phyloP scores from a whole-genome alignment of 2,113 vertebrate species.

The Cyprinodon variegatus region DNA sequence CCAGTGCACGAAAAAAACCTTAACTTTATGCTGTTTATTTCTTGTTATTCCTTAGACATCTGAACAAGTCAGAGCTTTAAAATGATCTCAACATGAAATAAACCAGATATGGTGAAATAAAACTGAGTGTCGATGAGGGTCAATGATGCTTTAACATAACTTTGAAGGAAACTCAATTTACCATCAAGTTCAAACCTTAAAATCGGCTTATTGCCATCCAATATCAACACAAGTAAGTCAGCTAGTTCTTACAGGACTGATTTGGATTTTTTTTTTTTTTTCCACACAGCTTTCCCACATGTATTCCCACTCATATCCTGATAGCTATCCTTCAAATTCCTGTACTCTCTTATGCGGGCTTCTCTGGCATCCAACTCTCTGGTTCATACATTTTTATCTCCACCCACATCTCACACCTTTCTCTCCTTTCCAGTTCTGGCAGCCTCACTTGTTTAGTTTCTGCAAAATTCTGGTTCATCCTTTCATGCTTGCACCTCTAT shows the following conservation, averaged over 20 bases:
- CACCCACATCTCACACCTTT: slow-evolving; percentile 37
- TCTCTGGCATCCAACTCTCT: slow-evolving; percentile 38
- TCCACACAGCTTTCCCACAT: slow-evolving; percentile 8
- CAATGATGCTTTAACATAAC: too few species aligned
- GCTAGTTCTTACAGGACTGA: not conserved
- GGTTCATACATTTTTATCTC: slow-evolving; percentile 32
- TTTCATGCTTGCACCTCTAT: slow-evolving; percentile 27
- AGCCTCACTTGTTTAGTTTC: slow-evolving; percentile 24
- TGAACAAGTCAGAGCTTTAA: too few species aligned
- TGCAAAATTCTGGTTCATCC: slow-evolving; percentile 14
- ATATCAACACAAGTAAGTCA: not conserved
- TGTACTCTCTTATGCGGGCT: slow-evolving; percentile 19
- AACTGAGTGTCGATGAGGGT: too few species aligned
- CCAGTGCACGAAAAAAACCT: too few species aligned
- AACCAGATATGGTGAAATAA: too few species aligned
- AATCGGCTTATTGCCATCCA: not conserved
- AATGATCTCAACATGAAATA: too few species aligned
- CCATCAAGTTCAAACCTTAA: too few species aligned
- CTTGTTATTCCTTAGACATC: too few species aligned
- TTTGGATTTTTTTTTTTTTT: slow-evolving; percentile 11
- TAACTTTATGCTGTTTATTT: too few species aligned
- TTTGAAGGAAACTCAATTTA: too few species aligned
- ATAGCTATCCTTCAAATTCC: slow-evolving; percentile 41
- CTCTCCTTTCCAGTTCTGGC: slow-evolving; percentile 10
- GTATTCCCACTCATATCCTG: slow-evolving; percentile 15